phyloP scores from a whole-genome alignment of 1,140 invertebrate genomes.

The Cyphomyrmex costatus region DNA sequence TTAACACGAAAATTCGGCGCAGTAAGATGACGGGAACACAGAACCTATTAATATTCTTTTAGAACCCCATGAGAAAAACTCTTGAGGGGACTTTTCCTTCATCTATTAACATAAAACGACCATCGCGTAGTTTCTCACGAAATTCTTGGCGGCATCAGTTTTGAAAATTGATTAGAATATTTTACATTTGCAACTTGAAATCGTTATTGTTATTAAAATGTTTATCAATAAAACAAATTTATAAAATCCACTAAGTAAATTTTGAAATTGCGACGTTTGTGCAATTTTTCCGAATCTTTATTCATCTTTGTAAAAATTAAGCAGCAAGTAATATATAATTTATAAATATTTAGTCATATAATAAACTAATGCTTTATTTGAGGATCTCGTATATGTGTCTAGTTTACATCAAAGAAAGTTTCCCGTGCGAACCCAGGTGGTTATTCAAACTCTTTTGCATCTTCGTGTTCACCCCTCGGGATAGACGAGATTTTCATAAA shows the following conservation, averaged over 20 bases:
- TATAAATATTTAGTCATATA: neutral
- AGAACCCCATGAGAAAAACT: constrained; percentile 72
- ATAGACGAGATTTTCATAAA: constrained; percentile 80
- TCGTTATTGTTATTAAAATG: neutral
- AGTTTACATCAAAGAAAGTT: constrained; percentile 39
- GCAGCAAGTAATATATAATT: constrained; percentile 5
- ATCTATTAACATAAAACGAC: constrained; percentile 74
- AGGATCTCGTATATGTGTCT: constrained; percentile 6
- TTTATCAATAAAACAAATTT: neutral
- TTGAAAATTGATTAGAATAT: constrained; percentile 3
- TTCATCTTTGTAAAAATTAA: constrained; percentile 11
- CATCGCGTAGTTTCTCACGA: constrained; percentile 71
- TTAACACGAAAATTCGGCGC: constrained; percentile 65
- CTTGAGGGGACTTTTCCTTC: constrained; percentile 67
- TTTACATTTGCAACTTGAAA: neutral
- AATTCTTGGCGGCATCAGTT: constrained; percentile 23
- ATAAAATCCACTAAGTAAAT: neutral
- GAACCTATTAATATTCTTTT: constrained; percentile 76
- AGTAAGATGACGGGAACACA: constrained; percentile 62
- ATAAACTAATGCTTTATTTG: constrained; percentile 3
- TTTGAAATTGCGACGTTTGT: neutral
- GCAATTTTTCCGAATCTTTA: neutral
- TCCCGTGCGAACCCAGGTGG: constrained; percentile 49
- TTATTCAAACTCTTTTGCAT: constrained; percentile 11
- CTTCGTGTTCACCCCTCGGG: constrained; percentile 22